Evolutionary conservation across 2,888 invertebrate species (phyloP).

Genomic region (Pelosia muscerda): DNA sequence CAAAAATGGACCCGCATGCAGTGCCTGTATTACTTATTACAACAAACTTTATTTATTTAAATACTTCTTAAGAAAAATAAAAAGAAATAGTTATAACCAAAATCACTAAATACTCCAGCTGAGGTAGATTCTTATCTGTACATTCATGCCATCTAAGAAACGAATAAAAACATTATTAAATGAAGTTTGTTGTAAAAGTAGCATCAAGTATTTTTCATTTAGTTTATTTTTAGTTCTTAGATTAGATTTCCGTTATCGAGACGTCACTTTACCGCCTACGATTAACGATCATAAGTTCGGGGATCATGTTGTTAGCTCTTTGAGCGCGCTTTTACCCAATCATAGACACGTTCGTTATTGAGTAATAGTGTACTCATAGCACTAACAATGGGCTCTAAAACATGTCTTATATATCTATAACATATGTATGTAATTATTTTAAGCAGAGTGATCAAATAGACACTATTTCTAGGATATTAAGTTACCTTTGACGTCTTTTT

Average conservation of each 20-base stretch:
- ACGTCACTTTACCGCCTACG: slow-evolving; percentile 76
- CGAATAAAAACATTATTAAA: background rate
- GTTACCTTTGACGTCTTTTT: background rate
- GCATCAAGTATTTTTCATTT: slow-evolving; percentile 16
- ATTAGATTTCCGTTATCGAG: slow-evolving; percentile 67
- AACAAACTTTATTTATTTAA: slow-evolving; percentile 18
- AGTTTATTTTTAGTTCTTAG: slow-evolving; percentile 30
- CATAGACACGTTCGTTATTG: background rate
- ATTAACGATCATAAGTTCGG: slow-evolving; percentile 21
- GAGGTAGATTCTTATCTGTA: no score
- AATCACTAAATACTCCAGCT: no score
- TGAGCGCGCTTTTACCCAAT: background rate
- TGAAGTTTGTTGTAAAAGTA: slow-evolving; percentile 23
- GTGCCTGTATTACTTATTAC: slow-evolving; percentile 10
- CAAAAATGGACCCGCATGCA: slow-evolving; percentile 19
- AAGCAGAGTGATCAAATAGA: background rate
- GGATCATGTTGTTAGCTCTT: background rate
- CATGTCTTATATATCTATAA: background rate
- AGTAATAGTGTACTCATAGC: background rate
- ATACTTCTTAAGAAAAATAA: no score
- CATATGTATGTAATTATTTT: background rate
- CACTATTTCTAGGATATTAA: background rate
- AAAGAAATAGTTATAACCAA: no score
- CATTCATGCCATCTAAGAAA: no score
- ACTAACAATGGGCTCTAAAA: background rate